Conservation (phyloP, 2,113 vertebrate species). For the Emydura subglobosa region DNA sequence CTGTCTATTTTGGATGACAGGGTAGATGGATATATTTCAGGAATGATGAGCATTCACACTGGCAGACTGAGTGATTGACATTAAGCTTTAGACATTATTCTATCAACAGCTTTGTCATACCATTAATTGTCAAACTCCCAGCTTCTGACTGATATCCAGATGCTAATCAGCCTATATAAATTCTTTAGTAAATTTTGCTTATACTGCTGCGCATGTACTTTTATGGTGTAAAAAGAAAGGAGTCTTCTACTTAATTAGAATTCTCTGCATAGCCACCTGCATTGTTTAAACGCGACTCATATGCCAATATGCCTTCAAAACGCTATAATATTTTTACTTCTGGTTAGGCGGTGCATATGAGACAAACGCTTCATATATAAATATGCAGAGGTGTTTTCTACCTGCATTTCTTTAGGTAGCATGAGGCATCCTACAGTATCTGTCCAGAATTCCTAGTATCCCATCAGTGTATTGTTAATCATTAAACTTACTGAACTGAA, state of each 20-base stretch:
- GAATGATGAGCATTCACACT: background rate
- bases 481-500: background rate
- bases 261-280: background rate
- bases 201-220: background rate
- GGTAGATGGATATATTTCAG: accelerated
- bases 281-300: background rate
- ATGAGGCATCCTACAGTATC: background rate
- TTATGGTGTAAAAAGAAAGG: background rate
- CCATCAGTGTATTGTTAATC: background rate
- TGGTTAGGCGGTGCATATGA: background rate
- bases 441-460: background rate
- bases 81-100: background rate
- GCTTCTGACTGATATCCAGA: background rate
- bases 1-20: background rate
- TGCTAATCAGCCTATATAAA: background rate
- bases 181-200: background rate
- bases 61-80: background rate
- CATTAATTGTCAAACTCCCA: background rate
- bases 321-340: background rate
- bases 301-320: background rate
- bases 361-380: background rate
- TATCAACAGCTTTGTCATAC: background rate
- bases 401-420: background rate
- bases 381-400: background rate
- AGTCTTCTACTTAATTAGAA: background rate